Conservation (phyloP, 1,140 invertebrate species). For the Plodia interpunctella region DNA sequence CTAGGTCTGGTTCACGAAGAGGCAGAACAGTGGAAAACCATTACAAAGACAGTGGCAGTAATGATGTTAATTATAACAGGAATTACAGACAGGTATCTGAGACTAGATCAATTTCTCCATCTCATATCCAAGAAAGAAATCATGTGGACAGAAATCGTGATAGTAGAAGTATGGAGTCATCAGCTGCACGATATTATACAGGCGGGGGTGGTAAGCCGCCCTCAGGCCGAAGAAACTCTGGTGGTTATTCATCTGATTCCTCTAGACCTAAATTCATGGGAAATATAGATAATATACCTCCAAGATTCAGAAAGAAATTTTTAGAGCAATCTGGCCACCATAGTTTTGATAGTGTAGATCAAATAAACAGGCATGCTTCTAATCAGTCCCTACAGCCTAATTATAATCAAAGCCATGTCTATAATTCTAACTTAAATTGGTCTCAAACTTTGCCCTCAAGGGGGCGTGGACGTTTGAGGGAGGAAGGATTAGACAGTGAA, state of each 20-base stretch:
- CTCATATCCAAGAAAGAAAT: slow-evolving; percentile 49
- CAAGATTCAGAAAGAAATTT: slow-evolving; percentile 73
- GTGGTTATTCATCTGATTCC: slow-evolving; percentile 53
- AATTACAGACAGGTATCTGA: slow-evolving; percentile 66
- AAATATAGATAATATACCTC: slow-evolving; percentile 72
- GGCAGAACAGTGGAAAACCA: slow-evolving; percentile 42
- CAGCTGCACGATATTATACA: slow-evolving; percentile 53
- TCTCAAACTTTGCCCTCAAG: slow-evolving; percentile 72
- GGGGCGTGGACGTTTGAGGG: slow-evolving; percentile 65
- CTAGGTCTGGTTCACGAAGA: slow-evolving; percentile 44
- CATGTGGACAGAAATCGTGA: slow-evolving; percentile 61
- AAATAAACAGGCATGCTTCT: slow-evolving; percentile 46
- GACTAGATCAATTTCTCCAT: slow-evolving; percentile 67
- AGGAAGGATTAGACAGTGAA: slow-evolving; percentile 69
- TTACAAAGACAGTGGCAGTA: slow-evolving; percentile 43
- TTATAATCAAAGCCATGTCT: slow-evolving; percentile 43
- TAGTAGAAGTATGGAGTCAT: slow-evolving; percentile 74
- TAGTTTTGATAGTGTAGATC: slow-evolving; percentile 62
- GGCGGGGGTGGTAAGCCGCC: slow-evolving; percentile 69
- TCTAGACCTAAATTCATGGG: slow-evolving; percentile 52
- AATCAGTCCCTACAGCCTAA: slow-evolving; percentile 41
- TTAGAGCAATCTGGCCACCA: slow-evolving; percentile 68
- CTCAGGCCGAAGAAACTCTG: slow-evolving; percentile 69
- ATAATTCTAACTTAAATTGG: slow-evolving; percentile 55
- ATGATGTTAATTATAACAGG: slow-evolving; percentile 63